Evolutionary conservation across 2,113 vertebrate species (phyloP).

Genomic region (Paramormyrops kingsleyae): DNA sequence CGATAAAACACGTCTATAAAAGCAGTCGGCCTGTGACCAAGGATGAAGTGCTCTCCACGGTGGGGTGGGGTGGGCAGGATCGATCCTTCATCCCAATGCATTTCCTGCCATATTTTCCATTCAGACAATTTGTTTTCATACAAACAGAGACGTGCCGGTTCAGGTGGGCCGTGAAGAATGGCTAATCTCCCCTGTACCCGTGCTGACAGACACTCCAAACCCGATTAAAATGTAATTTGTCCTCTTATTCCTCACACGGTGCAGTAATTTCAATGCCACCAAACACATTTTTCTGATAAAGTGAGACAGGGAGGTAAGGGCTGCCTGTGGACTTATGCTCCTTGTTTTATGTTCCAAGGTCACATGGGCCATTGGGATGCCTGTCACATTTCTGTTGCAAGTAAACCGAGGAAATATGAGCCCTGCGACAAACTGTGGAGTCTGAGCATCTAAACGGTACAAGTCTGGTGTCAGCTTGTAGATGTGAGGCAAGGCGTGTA

Average conservation of each 20-base stretch:
- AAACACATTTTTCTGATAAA: slow-evolving; percentile 5
- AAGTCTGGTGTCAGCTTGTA: not conserved
- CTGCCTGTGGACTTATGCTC: not conserved
- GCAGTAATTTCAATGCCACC: slow-evolving; percentile 23
- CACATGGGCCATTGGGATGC: not conserved
- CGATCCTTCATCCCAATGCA: slow-evolving; percentile 61
- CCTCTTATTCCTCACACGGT: slow-evolving; percentile 11
- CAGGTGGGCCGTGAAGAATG: slow-evolving; percentile 46
- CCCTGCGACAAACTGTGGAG: not conserved
- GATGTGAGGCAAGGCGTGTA: not conserved
- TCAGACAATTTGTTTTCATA: slow-evolving; percentile 58
- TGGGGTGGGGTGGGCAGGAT: slow-evolving; percentile 49
- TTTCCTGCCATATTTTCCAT: slow-evolving; percentile 49
- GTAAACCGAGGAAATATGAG: not conserved
- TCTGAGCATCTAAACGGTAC: not conserved
- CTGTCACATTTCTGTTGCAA: not conserved
- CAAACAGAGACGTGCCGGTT: slow-evolving; percentile 52
- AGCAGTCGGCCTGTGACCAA: slow-evolving; percentile 47
- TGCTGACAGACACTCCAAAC: slow-evolving; percentile 51
- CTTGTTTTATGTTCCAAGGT: not conserved
- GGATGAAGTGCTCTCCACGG: slow-evolving; percentile 62
- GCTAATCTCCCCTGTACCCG: slow-evolving; percentile 47
- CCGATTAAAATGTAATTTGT: slow-evolving; percentile 57
- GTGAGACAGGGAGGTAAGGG: not conserved
- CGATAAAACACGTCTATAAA: slow-evolving; percentile 52